Base-by-base conservation (phyloP, 2,888 invertebrate genomes). In the Andrena hattorfiana region DNA sequence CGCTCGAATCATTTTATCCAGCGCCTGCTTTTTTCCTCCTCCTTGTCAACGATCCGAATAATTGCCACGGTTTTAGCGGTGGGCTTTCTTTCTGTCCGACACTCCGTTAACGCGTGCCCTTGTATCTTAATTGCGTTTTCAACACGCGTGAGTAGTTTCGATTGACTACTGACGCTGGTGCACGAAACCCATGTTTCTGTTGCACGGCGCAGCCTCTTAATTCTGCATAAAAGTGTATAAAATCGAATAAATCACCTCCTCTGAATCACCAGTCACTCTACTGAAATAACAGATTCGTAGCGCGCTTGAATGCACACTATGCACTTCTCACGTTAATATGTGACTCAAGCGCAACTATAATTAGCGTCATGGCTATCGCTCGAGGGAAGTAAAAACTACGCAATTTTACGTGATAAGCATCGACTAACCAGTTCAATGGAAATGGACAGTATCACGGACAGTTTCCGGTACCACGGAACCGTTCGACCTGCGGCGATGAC, bases 401-500 rank as follows among this genome's bases (percentile, higher is more conserved):
- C 4, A 42, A 42, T 42, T 42, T 13, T 5, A 42, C 42, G 42
- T 16, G 42, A 42, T 16, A 16, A 42, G 16, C 42, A 16, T 16
- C 16, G 42, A 13, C 42, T 42, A 42, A 42, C 16, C 42, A 42
- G 16, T 16, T 42, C 16, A 16, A 42, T 16, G 42, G 42, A 5
- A 42, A 42, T 16, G 3, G 35, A 35, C 35, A 20, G 20, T 54
- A 54, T 20, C 54, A 59, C 23, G 26, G 32, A 59, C 23, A 26
- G 32, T 64, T 64, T 60, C 49, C n/a, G 5, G 1, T 13, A 32
- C 10, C 7, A 10, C 42, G 59, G 13, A n/a, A 26, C 10, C 20
- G 59, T 51, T 20, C 66, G 23, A n/a, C 49, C 79, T 60, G 71
- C 70, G 51, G 42, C 23, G 26, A 49, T 71, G 79, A 80, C 67